Evolutionary conservation across 2,888 invertebrate species (phyloP), one percentile per base, ranked within the genome.

Genomic region (Drosophila monieri): DNA sequence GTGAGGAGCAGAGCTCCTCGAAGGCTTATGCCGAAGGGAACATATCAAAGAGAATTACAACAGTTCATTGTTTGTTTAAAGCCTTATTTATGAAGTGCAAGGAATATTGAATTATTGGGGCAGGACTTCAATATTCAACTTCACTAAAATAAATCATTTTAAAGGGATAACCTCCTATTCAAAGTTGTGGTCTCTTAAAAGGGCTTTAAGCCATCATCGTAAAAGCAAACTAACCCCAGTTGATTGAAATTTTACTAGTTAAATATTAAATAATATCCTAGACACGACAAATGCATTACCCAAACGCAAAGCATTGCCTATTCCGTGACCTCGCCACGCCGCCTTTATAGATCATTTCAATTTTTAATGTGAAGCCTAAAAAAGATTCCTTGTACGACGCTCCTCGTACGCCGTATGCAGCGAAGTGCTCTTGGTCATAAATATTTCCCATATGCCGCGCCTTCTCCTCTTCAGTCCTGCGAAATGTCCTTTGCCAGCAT

Each of bases 391-490:
- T 30, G 25, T 30, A 18, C 56, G 35, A n/a, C 35, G n/a, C 32
- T 27, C 27, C 27, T 27, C 5, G 39, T 15, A 44, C 23, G 10
- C 30, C 21, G 18, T 39, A 30, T 30, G 21, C 14, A 15, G 21
- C 54, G 21, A 32, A 46, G 66, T 55, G 68, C 37, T 65, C 47
- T 56, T 49, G 48, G 70, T 14, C 65, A 48, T 66, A 66, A 66
- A 66, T 66, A 69, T 68, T 48, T 56, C 35, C 65, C 10, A 56
- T 35, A 35, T 39, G 41, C 30, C 30, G 37, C 35, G 10, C 18
- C 18, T n/a, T 3, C 27, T 35, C 18, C 32, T 15, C 25, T 27
- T 37, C 12, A 27, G 27, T 21, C 41, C 39, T 43, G 51, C 44
- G 15, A 65, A 35, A 12, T 65, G 32, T 47, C 35, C 21, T 60